These are phyloP conservation scores for Barbus barbus DNA, from an alignment of 2,113 vertebrate genomes.

Conservation along the genomic window DNA sequence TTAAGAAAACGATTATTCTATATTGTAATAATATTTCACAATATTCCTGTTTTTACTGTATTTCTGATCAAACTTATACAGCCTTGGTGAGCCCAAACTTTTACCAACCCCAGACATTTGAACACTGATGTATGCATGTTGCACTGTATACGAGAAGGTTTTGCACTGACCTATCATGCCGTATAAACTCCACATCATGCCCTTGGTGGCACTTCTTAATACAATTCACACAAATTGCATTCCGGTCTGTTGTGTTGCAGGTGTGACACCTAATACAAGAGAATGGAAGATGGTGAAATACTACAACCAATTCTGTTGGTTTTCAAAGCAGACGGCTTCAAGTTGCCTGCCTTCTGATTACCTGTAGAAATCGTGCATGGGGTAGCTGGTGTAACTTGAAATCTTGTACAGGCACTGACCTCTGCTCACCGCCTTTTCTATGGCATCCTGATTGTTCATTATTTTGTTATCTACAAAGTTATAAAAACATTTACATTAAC, in stretches of 20 bases:
- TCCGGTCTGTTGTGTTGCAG: conserved; percentile 99
- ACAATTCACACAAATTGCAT: conserved; percentile 99
- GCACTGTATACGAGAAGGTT: neutral
- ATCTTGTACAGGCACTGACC: conserved; percentile 99
- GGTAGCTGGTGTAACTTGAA: conserved; percentile 99
- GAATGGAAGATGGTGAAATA: neutral
- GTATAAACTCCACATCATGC: conserved; percentile 99
- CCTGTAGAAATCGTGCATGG: conserved; percentile 99
- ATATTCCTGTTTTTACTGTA: no score
- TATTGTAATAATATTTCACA: no score
- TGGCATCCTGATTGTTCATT: conserved; percentile 99
- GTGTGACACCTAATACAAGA: conserved; percentile 88
- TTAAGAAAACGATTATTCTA: no score
- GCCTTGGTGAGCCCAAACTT: no score
- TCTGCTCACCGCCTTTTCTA: conserved; percentile 99
- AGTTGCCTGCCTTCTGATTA: conserved; percentile 65
- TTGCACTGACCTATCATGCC: conserved; percentile 91
- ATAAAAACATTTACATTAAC: conserved; percentile 21
- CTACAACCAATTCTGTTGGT: neutral
- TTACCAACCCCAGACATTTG: neutral
- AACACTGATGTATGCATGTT: neutral
- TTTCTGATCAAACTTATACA: no score
- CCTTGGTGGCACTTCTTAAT: conserved; percentile 99
- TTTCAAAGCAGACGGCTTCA: conserved; percentile 14
- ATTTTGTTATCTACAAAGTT: conserved; percentile 94